Base-by-base conservation (phyloP, 2,888 invertebrate genomes). In the Cephus runcator region DNA sequence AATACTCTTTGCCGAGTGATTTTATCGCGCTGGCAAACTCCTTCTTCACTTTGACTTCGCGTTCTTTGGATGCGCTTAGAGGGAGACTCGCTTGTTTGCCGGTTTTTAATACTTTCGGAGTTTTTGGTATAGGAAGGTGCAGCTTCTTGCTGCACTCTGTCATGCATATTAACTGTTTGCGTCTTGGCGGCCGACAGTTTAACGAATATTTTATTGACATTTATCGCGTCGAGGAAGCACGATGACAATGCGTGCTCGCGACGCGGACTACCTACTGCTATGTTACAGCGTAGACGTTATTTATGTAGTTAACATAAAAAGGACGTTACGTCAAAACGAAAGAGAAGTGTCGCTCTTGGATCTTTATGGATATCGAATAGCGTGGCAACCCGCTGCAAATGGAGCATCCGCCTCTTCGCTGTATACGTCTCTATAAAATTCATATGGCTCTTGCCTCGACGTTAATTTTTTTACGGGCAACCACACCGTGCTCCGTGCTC, bases 1-100 rank as follows among this genome's bases (percentile, higher is more conserved):
- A 89, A 89, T 89, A 88, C 86, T 83, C 85, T 85, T 85, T 83
- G 86, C 83, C 84, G 86, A 83, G 81, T 85, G 89, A 89, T 89
- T 83, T 88, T 89, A 89, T 89, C 89, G 85, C 87, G 83, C 79
- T 81, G 81, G 82, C 56, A 56, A 56, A 56, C 56, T 56, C 56
- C 56, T 56, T 56, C 35, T 35, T 40, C 69, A 73, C 77, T 80
- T 56, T 73, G 40, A 34, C 78, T 76, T 77, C 12, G 73, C 71
- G 34, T 36, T 68, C 77, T 77, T 68, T 69, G 34, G 35, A 35
- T 74, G 69, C 34, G 68, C 73, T 77, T 69, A 31, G 69, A 76
- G 77, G 56, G 36, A 56, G 3, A 12, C 75, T 35, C 69, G 56
- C 35, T 40, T 71, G 35, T 77, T 69, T 75, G 69, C 56, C 34